Conservation (phyloP, 2,797 vertebrate species). For the Pangasius krempfi region DNA sequence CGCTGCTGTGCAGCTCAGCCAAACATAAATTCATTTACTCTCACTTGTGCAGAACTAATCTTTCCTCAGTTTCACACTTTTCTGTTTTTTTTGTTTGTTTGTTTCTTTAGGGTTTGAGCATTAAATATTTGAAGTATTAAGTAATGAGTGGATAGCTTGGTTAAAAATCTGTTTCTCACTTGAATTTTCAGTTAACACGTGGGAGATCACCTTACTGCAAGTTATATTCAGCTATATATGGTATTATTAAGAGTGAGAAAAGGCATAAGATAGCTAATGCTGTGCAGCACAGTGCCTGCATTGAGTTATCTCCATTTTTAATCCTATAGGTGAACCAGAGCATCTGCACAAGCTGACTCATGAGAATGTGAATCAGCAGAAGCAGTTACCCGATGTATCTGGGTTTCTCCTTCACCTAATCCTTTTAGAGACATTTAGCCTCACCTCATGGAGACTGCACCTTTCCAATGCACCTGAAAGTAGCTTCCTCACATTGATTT, state of each 20-base stretch:
- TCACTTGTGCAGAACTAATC: background rate
- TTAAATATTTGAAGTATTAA: background rate
- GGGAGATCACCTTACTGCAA: background rate
- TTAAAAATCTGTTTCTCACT: background rate
- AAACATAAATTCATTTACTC: background rate
- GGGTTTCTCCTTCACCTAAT: conserved; percentile 16
- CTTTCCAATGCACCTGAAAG: background rate
- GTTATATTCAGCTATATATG: background rate
- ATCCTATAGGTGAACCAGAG: background rate
- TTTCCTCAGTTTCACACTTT: background rate
- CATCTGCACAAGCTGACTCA: conserved; percentile 14
- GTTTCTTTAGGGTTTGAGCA: background rate
- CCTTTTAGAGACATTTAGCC: conserved; percentile 12
- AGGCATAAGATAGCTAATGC: background rate
- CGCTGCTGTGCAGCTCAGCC: background rate
- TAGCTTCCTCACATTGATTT: conserved; percentile 26
- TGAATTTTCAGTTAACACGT: background rate
- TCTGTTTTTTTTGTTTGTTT: background rate
- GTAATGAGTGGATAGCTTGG: background rate
- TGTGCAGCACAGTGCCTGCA: background rate
- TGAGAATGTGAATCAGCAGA: conserved; percentile 27
- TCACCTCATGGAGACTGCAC: background rate
- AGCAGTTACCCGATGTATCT: background rate
- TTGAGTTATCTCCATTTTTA: background rate
- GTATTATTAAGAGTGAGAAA: background rate